These are phyloP conservation scores for Eupithecia exiguata DNA, from an alignment of 2,888 invertebrate genomes.

Conservation along the genomic window DNA sequence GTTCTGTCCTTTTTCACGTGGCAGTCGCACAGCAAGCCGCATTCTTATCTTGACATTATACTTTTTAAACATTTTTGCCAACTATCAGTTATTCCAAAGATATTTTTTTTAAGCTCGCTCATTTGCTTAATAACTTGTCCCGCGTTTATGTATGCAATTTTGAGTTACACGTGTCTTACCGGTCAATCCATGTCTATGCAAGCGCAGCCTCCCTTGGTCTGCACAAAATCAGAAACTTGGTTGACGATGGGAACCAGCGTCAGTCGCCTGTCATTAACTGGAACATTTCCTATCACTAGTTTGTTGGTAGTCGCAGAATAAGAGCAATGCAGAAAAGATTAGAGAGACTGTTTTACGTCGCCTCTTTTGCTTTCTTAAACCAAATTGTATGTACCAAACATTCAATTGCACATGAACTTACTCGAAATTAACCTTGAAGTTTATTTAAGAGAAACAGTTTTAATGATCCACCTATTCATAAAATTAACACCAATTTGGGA, in stretches of 20 bases:
- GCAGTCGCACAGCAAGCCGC: too few species aligned
- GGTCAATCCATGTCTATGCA: neutral
- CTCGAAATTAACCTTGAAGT: too few species aligned
- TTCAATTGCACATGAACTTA: neutral
- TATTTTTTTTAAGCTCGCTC: neutral
- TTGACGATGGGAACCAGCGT: constrained; percentile 43
- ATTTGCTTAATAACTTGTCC: too few species aligned
- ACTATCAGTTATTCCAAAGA: neutral
- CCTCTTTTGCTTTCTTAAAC: neutral
- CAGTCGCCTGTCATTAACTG: constrained; percentile 60
- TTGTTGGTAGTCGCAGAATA: constrained; percentile 46
- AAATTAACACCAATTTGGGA: too few species aligned
- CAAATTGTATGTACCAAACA: neutral
- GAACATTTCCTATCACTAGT: constrained; percentile 63
- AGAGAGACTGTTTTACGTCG: neutral
- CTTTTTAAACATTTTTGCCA: too few species aligned
- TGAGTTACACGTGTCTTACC: neutral
- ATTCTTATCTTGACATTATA: too few species aligned
- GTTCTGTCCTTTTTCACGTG: neutral
- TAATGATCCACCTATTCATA: too few species aligned
- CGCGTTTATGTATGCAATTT: neutral
- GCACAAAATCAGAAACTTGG: constrained; percentile 22
- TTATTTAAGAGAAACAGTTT: too few species aligned
- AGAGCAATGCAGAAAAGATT: constrained; percentile 14
- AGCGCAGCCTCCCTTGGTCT: neutral